Evolutionary conservation across 2,888 invertebrate species (phyloP).

Genomic region (Thelaira solivaga): DNA sequence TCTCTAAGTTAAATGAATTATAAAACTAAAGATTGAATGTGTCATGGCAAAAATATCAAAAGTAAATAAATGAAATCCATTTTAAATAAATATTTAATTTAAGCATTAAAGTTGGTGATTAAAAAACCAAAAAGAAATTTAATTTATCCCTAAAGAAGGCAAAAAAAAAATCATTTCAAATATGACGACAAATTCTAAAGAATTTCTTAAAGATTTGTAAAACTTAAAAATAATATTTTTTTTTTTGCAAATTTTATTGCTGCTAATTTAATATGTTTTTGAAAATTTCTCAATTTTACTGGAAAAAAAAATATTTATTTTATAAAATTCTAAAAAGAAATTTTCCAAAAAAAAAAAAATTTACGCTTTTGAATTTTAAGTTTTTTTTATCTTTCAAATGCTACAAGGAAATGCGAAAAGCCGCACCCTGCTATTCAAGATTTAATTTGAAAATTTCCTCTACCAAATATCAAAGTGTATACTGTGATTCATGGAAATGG

Average conservation of each 20-base stretch:
- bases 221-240: conserved; percentile 47
- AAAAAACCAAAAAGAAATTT: conserved; percentile 53
- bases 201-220: conserved; percentile 15
- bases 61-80: conserved; percentile 36
- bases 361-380: not conserved
- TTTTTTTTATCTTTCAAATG: not conserved
- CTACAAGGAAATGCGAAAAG: not conserved
- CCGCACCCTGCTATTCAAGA: too few relatives aligned
- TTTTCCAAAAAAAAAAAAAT: not conserved
- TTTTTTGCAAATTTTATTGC: conserved; percentile 13
- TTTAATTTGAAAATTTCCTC: too few relatives aligned
- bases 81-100: conserved; percentile 60
- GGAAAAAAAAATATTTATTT: conserved; percentile 41
- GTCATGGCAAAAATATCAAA: conserved; percentile 48
- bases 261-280: not conserved
- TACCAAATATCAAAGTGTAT: too few relatives aligned
- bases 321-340: conserved; percentile 24
- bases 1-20: conserved; percentile 21
- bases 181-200: conserved; percentile 41
- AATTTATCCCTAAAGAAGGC: not conserved
- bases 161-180: not conserved
- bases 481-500: too few relatives aligned
- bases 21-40: conserved; percentile 33
- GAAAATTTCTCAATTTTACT: not conserved
- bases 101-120: conserved; percentile 35